phyloP scores from a whole-genome alignment of 2,113 vertebrate species.

The Nerophis ophidion region DNA sequence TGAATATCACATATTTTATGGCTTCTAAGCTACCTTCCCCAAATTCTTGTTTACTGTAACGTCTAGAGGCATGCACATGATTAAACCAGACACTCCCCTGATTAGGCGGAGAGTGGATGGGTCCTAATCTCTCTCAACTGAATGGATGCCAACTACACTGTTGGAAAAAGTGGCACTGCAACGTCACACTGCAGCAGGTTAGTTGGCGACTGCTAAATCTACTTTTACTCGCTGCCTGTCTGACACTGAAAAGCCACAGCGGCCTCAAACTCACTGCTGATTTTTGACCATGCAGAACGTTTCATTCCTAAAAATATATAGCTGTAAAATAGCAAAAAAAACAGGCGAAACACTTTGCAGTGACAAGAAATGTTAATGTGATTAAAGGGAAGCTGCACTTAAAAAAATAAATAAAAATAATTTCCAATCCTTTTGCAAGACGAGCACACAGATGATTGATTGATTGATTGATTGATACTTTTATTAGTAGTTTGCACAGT shows the following conservation, averaged over 20 bases:
- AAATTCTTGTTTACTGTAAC: slow-evolving; percentile 5
- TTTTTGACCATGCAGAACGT: slow-evolving; percentile 11
- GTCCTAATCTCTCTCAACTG: slow-evolving; percentile 44
- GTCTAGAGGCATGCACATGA: slow-evolving; percentile 9
- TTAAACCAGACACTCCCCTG: slow-evolving; percentile 22
- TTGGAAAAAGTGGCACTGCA: slow-evolving; percentile 24
- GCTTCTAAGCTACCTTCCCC: background rate
- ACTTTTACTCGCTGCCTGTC: slow-evolving; percentile 27
- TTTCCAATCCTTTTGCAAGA: too few relatives aligned
- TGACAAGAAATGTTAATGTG: slow-evolving; percentile 17
- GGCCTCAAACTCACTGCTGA: slow-evolving; percentile 8
- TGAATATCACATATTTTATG: slow-evolving; percentile 7
- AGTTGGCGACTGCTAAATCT: slow-evolving; percentile 37
- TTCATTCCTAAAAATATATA: slow-evolving; percentile 25
- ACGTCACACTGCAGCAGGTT: slow-evolving; percentile 42
- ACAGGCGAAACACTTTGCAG: slow-evolving; percentile 23
- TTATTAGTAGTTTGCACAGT: too few relatives aligned
- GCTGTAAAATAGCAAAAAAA: slow-evolving; percentile 16
- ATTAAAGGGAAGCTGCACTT: background rate
- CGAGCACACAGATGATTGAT: too few relatives aligned
- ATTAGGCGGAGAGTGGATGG: slow-evolving; percentile 8
- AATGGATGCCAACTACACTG: slow-evolving; percentile 48
- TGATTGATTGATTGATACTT: too few relatives aligned
- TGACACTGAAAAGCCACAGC: slow-evolving; percentile 27
- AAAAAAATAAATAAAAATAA: too few relatives aligned